Base-by-base conservation (phyloP, 2,113 vertebrate species). In the Sciurus niger region DNA sequence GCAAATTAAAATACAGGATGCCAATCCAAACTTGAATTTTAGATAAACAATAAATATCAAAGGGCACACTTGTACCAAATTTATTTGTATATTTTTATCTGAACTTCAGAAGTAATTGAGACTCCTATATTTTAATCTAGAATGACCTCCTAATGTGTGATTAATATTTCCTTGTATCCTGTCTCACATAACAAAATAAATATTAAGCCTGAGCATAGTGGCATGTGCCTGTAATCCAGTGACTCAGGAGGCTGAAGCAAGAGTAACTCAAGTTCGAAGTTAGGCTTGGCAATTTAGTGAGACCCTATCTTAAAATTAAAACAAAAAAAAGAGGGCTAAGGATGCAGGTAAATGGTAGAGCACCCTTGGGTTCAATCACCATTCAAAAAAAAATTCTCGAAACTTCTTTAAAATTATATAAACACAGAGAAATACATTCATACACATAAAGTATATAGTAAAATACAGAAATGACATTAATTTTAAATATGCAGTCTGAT, bases 1-100 rank as follows among this genome's bases (percentile, higher is more conserved):
- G 13, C 22, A 90, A 96, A 95, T 53, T 72, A 97, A 95, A 89
- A 73, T 63, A 32, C 9, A 82, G 11, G 86, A n/a, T n/a, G 1
- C 24, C 34, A 73, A 46, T 10, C 79, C 43, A 90, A 82, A 95
- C 90, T 65, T 88, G 25, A 92, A 94, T 92, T 90, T 78, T 8
- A 82, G 16, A 30, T 43, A 86, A 87, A 34, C 1, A 89, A 58
- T 16, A 58, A 13, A 40, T 67, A n/a, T 37, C 2, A 34, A 2
- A 5, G 3, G 5, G 4, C 4, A 34, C 8, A 72, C 0, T 30
- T 84, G 20, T n/a, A 34, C 4, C 73, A 37, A 76, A 40, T 48
- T 12, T 11, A 72, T 37, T 22, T 67, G 48, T 46, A 37, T 82
- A 20, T 76, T 80, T 67, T 76, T 87, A 90, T 2, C 3, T 20